phyloP scores from a whole-genome alignment of 2,888 invertebrate genomes.

The Pristionchus japonicus region DNA sequence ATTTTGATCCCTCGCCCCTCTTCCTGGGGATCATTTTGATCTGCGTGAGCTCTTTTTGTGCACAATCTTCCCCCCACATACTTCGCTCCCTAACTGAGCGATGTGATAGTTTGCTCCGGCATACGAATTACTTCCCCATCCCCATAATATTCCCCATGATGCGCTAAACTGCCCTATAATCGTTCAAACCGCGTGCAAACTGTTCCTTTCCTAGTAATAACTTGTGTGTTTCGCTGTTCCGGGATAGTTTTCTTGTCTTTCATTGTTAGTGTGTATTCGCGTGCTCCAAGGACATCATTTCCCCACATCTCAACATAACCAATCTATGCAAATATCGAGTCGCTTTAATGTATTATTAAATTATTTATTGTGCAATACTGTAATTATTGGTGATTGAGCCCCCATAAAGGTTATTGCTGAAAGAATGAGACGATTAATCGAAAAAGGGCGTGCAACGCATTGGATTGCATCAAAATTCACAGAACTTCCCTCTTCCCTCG shows the following conservation, averaged over 20 bases:
- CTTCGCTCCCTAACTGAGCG: not conserved
- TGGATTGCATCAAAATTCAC: not conserved
- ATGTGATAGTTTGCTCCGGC: conserved; percentile 7
- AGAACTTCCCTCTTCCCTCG: not conserved
- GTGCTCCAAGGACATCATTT: conserved; percentile 8
- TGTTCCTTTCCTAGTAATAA: conserved; percentile 1
- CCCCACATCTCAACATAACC: conserved; percentile 18
- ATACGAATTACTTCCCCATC: not conserved
- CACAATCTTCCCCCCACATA: not conserved
- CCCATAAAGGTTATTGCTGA: not conserved
- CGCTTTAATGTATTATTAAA: conserved; percentile 4
- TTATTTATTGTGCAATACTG: conserved; percentile 16
- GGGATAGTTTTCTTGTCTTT: not conserved
- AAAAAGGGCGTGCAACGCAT: not conserved
- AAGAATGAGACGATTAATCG: not conserved
- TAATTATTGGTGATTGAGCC: not conserved
- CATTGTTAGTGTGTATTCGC: not conserved
- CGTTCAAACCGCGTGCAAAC: conserved; percentile 12
- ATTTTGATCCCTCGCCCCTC: not conserved
- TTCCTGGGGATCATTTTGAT: not conserved
- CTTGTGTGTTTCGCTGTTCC: not conserved
- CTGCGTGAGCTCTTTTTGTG: not conserved
- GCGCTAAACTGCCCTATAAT: not conserved
- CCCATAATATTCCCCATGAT: not conserved
- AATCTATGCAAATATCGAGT: conserved; percentile 16